Evolutionary conservation across 1,140 invertebrate genomes (phyloP).

Genomic region (Archivesica marissinica): DNA sequence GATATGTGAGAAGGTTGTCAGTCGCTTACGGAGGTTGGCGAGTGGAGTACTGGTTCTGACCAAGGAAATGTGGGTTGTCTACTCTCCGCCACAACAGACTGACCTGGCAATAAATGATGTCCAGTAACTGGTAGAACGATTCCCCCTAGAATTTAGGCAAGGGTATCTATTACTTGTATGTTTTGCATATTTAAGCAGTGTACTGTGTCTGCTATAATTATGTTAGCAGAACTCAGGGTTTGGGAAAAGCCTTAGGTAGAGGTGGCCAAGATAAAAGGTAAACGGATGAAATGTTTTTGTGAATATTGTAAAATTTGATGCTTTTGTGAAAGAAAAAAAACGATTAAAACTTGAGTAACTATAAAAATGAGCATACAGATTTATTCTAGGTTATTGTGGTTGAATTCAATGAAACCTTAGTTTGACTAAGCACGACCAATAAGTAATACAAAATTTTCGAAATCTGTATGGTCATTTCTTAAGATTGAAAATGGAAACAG

Average conservation of each 20-base stretch:
- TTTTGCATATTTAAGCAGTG: background rate
- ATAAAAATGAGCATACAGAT: conserved; percentile 34
- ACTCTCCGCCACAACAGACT: too few species aligned
- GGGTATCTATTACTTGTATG: background rate
- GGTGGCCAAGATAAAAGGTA: conserved; percentile 35
- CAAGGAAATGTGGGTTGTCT: too few species aligned
- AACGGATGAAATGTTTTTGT: conserved; percentile 6
- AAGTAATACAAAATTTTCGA: background rate
- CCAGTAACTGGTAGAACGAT: background rate
- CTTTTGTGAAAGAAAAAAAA: background rate
- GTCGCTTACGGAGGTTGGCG: too few species aligned
- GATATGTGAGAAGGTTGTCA: too few species aligned
- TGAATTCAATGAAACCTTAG: too few species aligned
- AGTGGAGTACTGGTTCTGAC: too few species aligned
- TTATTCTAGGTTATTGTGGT: background rate
- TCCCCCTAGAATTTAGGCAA: conserved; percentile 1
- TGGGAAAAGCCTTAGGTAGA: conserved; percentile 44
- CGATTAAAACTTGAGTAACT: background rate
- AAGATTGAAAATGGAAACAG: conserved; percentile 28
- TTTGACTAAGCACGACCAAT: background rate
- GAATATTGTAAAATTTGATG: background rate
- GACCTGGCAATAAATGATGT: background rate
- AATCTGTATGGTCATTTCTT: conserved; percentile 38
- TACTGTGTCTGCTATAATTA: background rate
- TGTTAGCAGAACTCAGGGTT: background rate